Conservation (phyloP, 2,113 vertebrate species). For the Ptilorrhoa leucosticta region DNA sequence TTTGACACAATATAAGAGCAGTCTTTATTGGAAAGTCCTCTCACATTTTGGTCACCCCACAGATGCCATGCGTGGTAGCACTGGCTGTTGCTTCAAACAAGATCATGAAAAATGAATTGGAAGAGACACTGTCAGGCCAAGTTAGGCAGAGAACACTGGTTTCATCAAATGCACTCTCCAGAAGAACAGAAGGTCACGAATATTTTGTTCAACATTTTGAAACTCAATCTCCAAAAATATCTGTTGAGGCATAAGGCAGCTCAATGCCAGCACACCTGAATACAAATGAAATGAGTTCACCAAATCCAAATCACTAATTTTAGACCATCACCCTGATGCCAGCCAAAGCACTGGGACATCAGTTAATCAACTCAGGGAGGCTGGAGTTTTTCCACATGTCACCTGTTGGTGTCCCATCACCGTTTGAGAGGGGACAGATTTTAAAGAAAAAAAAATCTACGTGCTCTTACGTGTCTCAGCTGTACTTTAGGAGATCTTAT, state of each 20-base stretch:
- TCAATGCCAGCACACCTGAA: not conserved
- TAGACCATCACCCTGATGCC: not conserved
- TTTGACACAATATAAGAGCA: not conserved
- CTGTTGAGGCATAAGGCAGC: not conserved
- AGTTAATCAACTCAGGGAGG: not conserved
- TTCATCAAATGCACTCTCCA: not conserved
- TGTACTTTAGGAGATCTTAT: not conserved
- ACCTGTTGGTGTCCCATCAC: not conserved
- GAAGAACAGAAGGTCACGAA: not conserved
- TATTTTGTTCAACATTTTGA: not conserved
- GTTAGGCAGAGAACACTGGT: not conserved
- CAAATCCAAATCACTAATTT: not conserved
- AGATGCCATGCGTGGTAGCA: not conserved
- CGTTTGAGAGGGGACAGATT: not conserved
- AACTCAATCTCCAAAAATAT: not conserved
- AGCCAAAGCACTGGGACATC: not conserved
- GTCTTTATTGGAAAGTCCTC: not conserved
- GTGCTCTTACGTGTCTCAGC: not conserved
- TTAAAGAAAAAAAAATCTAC: not conserved
- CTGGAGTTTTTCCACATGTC: not conserved
- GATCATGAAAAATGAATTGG: not conserved
- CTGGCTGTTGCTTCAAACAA: constrained; percentile 14
- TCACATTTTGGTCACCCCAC: not conserved
- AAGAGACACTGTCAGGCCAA: not conserved
- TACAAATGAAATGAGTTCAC: not conserved